Base-by-base conservation (phyloP, 1,140 invertebrate species). In the Idris sp. region DNA sequence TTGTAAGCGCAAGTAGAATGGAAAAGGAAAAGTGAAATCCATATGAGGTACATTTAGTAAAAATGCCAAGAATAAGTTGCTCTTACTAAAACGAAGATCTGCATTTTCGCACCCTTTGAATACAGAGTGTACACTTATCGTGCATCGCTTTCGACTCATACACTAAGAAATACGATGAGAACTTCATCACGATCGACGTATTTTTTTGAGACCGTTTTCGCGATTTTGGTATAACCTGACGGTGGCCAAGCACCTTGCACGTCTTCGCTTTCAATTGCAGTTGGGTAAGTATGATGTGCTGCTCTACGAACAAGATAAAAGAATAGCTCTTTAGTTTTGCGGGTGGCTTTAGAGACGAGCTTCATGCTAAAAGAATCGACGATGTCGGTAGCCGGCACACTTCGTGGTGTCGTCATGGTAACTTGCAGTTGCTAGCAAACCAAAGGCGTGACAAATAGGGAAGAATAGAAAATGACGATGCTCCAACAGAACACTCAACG, bases 401-500 rank as follows among this genome's bases (percentile, higher is more conserved):
- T 40, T 77, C 71, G 71, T 68, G 71, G 74, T 72, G 74, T 78
- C 73, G 68, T 59, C 68, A 78, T 78, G 73, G 76, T 51, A 76
- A 78, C 76, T 69, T 64, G 64, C 62, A 68, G 72, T 74, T 71
- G 77, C 69, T 61, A 56, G 61, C 61, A 72, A 79, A 74, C 74
- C 56, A 72, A 76, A 79, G 74, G 74, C 77, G 77, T 76, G 77
- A 79, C 74, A 79, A 76, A 79, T 72, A 76, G 65, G 71, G 77
- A 79, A 79, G 77, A 74, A 79, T 76, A 78, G 69, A 79, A 76
- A 76, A 79, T 76, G 77, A 79, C 61, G 74, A 79, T 58, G 64
- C 65, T 79, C 65, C 65, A 61, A 22, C 62, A 35, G 15, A 46
- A 54, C 75, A 65, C 74, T 74, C 54, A 31, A 67, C 64, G 56